These are phyloP conservation scores for Hyaena hyaena DNA, from an alignment of 2,113 vertebrate species.

Conservation along the genomic window DNA sequence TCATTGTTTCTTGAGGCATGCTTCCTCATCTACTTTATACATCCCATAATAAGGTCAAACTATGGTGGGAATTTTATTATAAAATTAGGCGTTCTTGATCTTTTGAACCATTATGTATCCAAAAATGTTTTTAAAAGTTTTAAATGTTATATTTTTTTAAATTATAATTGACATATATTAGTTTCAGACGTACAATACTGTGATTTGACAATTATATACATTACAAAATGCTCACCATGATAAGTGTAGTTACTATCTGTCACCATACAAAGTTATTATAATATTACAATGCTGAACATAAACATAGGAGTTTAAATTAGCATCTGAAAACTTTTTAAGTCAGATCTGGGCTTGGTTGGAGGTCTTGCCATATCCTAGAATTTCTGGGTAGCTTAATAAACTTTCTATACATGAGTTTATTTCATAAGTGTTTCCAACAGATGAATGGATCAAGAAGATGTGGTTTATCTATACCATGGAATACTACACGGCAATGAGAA, in stretches of 20 bases:
- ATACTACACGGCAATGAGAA: too few species aligned
- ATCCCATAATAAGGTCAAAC: background rate
- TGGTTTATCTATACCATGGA: too few species aligned
- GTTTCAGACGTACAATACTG: background rate
- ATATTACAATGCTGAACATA: background rate
- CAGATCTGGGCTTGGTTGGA: background rate
- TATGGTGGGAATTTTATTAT: background rate
- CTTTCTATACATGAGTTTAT: background rate
- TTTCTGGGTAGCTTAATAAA: slow-evolving; percentile 10
- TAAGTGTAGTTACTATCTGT: too few species aligned
- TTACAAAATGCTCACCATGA: too few species aligned
- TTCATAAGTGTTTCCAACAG: too few species aligned
- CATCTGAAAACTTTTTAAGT: background rate
- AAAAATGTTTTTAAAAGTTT: background rate
- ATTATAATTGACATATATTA: background rate
- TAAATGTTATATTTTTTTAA: background rate
- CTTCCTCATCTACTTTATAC: slow-evolving; percentile 22
- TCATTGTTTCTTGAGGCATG: background rate
- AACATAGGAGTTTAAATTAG: background rate
- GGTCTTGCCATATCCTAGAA: background rate
- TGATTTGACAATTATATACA: too few species aligned
- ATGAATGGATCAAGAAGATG: too few species aligned
- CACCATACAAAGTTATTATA: background rate
- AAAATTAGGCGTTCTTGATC: background rate
- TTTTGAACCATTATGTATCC: background rate